Percentiles rank a stretch among this genome's conserved stretches.
Evolutionary conservation across 2,888 invertebrate genomes (phyloP).

Genomic region (Meghimatium bilineatum): DNA sequence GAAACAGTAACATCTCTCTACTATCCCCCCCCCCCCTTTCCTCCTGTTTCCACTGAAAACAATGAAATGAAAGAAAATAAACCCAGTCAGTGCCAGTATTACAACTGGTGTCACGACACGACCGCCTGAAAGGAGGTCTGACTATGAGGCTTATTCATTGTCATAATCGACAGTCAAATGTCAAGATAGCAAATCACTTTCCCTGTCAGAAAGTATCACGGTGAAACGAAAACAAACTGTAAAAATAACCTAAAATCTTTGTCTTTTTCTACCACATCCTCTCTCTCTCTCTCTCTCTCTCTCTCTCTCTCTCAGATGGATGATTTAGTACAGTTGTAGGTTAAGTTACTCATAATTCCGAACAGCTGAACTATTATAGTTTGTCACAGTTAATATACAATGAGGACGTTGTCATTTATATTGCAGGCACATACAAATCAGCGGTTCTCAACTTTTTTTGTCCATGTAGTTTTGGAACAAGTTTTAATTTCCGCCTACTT

Average conservation of each 20-base stretch:
- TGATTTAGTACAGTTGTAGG: too few relatives aligned
- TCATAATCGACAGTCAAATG: neutral
- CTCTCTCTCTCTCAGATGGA: neutral
- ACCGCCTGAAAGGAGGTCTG: neutral
- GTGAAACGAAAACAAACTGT: neutral
- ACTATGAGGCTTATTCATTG: neutral
- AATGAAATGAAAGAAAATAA: neutral
- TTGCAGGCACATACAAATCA: too few relatives aligned
- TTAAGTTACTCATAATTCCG: too few relatives aligned
- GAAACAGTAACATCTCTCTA: neutral
- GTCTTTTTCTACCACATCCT: neutral
- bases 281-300: neutral
- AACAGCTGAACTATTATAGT: too few relatives aligned
- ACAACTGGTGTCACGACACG: neutral
- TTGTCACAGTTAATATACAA: too few relatives aligned
- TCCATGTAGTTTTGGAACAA: too few relatives aligned
- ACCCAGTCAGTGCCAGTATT: neutral
- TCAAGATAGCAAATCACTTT: conserved; percentile 4
- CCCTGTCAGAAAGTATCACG: neutral
- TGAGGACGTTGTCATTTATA: too few relatives aligned
- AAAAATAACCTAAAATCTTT: neutral
- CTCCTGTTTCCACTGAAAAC: neutral
- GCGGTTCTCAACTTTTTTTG: too few relatives aligned
- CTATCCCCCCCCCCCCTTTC: neutral
- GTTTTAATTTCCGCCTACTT: too few relatives aligned